These are phyloP conservation scores for Aphidoletes aphidimyza DNA, from an alignment of 2,888 invertebrate species.

Conservation along the genomic window DNA sequence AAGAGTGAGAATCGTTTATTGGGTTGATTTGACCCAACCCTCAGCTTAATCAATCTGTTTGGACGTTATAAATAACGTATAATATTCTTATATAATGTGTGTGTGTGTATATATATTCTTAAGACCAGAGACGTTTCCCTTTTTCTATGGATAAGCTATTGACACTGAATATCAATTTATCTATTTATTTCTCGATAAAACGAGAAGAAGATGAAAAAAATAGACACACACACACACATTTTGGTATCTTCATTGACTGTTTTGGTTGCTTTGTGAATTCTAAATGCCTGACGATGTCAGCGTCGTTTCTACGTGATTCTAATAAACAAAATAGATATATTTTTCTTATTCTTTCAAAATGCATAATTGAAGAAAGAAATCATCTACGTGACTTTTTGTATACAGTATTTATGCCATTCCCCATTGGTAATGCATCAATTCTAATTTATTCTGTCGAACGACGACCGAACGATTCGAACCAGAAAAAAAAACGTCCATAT, in stretches of 20 bases:
- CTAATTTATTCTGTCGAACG: too few species aligned
- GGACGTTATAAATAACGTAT: too few species aligned
- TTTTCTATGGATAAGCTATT: neutral
- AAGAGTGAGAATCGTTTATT: too few species aligned
- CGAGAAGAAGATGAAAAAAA: too few species aligned
- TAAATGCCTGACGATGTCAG: neutral
- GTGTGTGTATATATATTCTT: neutral
- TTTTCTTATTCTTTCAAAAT: neutral
- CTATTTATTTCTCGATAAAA: too few species aligned
- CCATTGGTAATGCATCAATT: neutral
- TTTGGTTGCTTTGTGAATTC: neutral
- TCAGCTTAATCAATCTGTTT: too few species aligned
- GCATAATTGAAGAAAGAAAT: neutral
- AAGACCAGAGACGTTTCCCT: neutral
- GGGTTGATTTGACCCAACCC: too few species aligned
- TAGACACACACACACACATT: too few species aligned
- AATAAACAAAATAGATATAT: slow-evolving; percentile 23
- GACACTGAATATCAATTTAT: neutral
- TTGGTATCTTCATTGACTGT: too few species aligned
- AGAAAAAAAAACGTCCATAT: too few species aligned
- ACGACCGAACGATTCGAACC: too few species aligned
- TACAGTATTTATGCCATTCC: neutral
- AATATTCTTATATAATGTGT: too few species aligned
- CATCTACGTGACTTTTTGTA: neutral
- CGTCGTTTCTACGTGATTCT: neutral